Evolutionary conservation across 2,888 invertebrate species (phyloP), one percentile per base, ranked within the genome.

Genomic region (Latrodectus hesperus): DNA sequence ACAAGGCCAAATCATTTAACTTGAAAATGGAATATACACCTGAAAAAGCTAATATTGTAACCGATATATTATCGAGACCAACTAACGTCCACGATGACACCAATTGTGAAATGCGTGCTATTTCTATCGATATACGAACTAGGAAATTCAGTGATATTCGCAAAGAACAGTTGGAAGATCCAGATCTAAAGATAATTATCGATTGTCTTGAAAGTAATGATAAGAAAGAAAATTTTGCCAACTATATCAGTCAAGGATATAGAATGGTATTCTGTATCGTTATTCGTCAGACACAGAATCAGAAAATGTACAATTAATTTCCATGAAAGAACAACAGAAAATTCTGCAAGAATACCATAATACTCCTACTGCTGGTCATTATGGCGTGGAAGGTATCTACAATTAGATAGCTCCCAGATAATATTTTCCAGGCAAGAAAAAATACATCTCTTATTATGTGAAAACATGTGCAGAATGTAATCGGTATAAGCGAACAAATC

Each of bases 11-110:
- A n/a, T n/a, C n/a, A n/a, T n/a, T n/a, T n/a, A n/a, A n/a, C n/a
- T n/a, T n/a, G n/a, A n/a, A n/a, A n/a, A n/a, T n/a, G n/a, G n/a
- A n/a, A 17, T 52, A 74, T 8, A 53, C 38, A 52, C 55, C 74
- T n/a, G 74, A 53, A 74, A 74, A 74, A 53, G 12, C 53, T 55
- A 74, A 74, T 55, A 53, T 74, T 17, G 6, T 74, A 53, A 5
- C 74, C 14, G 74, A 51, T 53, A 1, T 71, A 9, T 17, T 26
- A 6, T 71, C 71, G 9, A 6, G 74, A 1, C 53, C 74, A 16
- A 1, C 6, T 14, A 52, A 49, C 17, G 11, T 17, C 11, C 9
- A 74, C n/a, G 53, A 53, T 12, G 49, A 52, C 53, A 9, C 65
- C 16, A 65, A n/a, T n/a, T 9, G 16, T 17, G 16, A 12, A 12